Percentiles rank a stretch among this genome's conserved stretches.
These are phyloP conservation scores for Myiozetetes cayanensis DNA, from an alignment of 2,113 vertebrate species.

Conservation along the genomic window DNA sequence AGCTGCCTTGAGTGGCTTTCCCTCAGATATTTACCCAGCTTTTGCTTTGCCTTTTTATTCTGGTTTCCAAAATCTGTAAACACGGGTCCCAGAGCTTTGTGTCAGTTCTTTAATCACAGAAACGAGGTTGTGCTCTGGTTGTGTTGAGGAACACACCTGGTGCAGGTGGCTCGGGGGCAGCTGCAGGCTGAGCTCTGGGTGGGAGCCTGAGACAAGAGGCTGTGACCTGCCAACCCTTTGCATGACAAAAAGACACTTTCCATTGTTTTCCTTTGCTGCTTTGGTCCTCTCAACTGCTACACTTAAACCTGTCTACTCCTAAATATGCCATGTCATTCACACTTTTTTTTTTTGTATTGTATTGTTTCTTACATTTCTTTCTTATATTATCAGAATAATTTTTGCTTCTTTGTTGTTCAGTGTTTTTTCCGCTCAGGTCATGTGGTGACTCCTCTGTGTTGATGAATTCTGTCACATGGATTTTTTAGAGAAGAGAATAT, in stretches of 20 bases:
- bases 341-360: neutral
- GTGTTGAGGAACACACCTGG: neutral
- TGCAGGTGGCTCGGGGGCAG: neutral
- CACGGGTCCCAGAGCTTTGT: neutral
- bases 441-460: neutral
- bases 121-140: fast-evolving
- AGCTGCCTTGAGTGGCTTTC: neutral
- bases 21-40: neutral
- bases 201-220: neutral
- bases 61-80: fast-evolving
- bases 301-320: neutral
- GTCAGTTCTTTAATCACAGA: neutral
- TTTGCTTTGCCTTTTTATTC: neutral
- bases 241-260: neutral
- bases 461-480: neutral
- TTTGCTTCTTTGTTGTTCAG: neutral
- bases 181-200: neutral
- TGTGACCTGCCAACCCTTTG: neutral
- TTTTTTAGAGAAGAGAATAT: neutral
- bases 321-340: neutral
- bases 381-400: neutral
- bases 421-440: neutral
- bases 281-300: neutral
- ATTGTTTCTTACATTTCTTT: neutral
- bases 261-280: neutral